Evolutionary conservation across 2,888 invertebrate genomes (phyloP), one percentile per base, ranked within the genome.

Genomic region (Pilophorus perplexus): DNA sequence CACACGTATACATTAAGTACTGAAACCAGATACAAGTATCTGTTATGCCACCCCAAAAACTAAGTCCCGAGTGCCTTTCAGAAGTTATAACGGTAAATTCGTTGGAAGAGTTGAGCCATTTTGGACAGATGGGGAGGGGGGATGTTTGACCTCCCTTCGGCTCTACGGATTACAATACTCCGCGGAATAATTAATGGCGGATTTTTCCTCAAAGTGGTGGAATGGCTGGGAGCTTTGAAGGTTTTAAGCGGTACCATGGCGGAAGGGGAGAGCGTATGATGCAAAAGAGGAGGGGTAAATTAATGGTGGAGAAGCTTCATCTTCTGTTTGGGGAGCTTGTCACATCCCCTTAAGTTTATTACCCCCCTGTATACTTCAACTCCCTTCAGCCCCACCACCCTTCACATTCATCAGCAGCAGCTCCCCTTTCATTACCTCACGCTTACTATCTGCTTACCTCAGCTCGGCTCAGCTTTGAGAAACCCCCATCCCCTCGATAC

Each of bases 291-390:
- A 44, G 27, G 44, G 46, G 62, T 48, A 20, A 62, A 62, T 62
- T 62, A 62, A 62, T 44, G 62, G 62, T 23, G 59, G 16, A 20
- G 18, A 33, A 60, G 62, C 46, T 62, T 62, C 62, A 62, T 62
- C 62, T 62, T 59, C 62, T 62, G 62, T 62, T 62, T 62, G 46
- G 62, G 42, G 40, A n/a, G 46, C 38, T 62, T 62, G 62, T 62
- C 62, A 62, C 48, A 62, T 62, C 48, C 62, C 59, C 37, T 23
- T 46, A 62, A 62, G 46, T 62, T 62, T 46, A 62, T 62, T 62
- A 62, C 62, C 44, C 33, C 46, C n/a, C n/a, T n/a, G n/a, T n/a
- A n/a, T n/a, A n/a, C n/a, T n/a, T n/a, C n/a, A n/a, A 33, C 6
- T 33, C 12, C 6, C 33, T 33, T 12, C 6, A 33, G 33, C 33